Evolutionary conservation across 2,888 invertebrate species (phyloP), one percentile per base, ranked within the genome.

Genomic region (Hanleya hanleyi): DNA sequence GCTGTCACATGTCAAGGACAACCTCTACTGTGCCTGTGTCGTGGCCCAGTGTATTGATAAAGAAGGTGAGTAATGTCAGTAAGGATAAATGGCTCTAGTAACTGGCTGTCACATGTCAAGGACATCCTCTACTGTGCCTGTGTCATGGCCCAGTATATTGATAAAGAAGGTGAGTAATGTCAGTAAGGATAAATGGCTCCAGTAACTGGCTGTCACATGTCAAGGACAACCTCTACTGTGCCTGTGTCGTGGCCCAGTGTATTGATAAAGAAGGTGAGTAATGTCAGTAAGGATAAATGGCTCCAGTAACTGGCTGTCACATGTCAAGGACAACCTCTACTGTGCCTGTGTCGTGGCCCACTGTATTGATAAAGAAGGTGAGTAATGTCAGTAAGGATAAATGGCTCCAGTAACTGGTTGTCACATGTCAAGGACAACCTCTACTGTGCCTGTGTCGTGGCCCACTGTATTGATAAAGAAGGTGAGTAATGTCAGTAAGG

Each of bases 171-270:
- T 99, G 87, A 93, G 93, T 0, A 93, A 92, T 64, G 94, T 95
- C 87, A 94, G 95, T 0, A 94, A 95, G 79, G 98, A 99, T 87
- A 97, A 97, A 87, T 99, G 98, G 98, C 90, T 94, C 93, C 41
- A 88, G 89, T 75, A 95, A 96, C 73, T 99, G 99, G 99, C 92
- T 99, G 70, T 94, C 94, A 38, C 94, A 96, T 80, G 94, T 99
- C 15, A 94, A 96, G 82, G 97, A 96, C 88, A 93, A 96, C 0
- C 92, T 99, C 57, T 97, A 97, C 88, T 96, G 97, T 68, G 95
- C 99, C 0, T 99, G 98, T 88, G 94, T 98, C 32, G 95, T 97
- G 1, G 98, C 99, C 0, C 98, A 99, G 90, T 97, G 87, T 85
- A 86, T 92, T 36, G 91, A 91, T 76, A 90, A 91, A 77, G 91